Base-by-base conservation (phyloP, 2,888 invertebrate species). In the Hydriomena furcata region DNA sequence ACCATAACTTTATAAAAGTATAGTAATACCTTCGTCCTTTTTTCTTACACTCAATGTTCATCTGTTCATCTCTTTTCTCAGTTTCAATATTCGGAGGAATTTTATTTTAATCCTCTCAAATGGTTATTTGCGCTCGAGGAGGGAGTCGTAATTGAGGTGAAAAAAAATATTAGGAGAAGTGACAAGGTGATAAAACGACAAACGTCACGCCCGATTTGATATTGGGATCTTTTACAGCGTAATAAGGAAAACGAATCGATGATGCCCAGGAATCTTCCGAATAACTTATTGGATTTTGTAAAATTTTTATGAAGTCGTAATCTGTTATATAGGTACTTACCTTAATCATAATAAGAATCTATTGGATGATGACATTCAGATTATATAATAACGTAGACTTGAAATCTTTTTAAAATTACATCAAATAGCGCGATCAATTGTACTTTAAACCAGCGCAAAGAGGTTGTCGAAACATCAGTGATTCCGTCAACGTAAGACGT, bases 141-240 rank as follows among this genome's bases (percentile, higher is more conserved):
- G 76, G 73, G 78, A 75, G 71, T 73, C 78, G 80, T 82, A 80
- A 82, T 84, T 80, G 79, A 81, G 81, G 80, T 78, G 55, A 59
- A 79, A 79, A 17, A 79, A 83, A 76, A 81, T 79, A 83, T 79
- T 79, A 79, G 78, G 76, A 78, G 71, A 77, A 82, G 77, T 79
- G 82, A 84, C 82, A 81, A 84, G 82, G 83, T 82, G 82, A 83
- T 84, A 83, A 84, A 84, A 83, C 77, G 84, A 79, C 81, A 82
- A 83, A 79, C 79, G 82, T 76, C 80, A 76, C 82, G 79, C 73
- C 73, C 77, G 78, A 79, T 78, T 82, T 82, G 79, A 81, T 82
- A 82, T 82, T 82, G 73, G 74, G 75, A 73, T 79, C 78, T 79
- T 81, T 83, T 80, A 82, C 74, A 76, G 76, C 72, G 79, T 79